Base-by-base conservation (phyloP, 2,888 invertebrate species). In the Dioctria rufipes region DNA sequence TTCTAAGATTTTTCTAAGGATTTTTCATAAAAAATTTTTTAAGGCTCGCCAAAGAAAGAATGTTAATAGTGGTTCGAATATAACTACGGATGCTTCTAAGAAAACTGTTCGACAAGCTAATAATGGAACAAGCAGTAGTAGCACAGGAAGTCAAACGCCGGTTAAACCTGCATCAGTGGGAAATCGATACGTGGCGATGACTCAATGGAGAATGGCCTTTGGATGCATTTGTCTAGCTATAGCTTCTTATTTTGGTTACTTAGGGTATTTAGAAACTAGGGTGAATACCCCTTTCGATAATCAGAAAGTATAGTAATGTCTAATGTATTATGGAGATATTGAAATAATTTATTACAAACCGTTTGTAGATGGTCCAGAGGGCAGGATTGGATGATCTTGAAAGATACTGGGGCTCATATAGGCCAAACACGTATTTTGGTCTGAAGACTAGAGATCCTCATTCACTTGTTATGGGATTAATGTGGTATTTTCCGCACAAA, bases 381-480 rank as follows among this genome's bases (percentile, higher is more conserved):
- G 90, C 92, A n/a, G 95, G 95, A 0, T 86, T 95, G 60, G 92
- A 93, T 71, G 92, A 94, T 3, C 93, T 94, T 0, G 94, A 95
- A 9, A 91, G 94, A 61, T 97, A 94, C 89, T 99, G 99, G 99
- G 99, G 99, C 6, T 93, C 95, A 0, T 99, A 98, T 88, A 89
- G 98, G 40, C 94, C 98, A 0, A 95, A 96, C 0, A 92, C 93
- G 3, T 98, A 98, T 88, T 94, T 98, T 88, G 98, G 98, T 0
- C 89, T 99, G 87, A 96, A 97, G 89, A 96, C 96, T 0, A 90
- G 98, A 78, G 96, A 96, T 87, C 95, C 97, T 0, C 90, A 93
- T 79, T 98, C 98, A 0, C 92, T 98, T 0, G 94, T 98, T 0
- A 94, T 96, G 86, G 99, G 99, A 0, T 90, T 98, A 39, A 98